Percentiles rank a stretch among this genome's conserved stretches.
Evolutionary conservation across 2,888 invertebrate genomes (phyloP).

Genomic region (Minunthozetes semirufus): DNA sequence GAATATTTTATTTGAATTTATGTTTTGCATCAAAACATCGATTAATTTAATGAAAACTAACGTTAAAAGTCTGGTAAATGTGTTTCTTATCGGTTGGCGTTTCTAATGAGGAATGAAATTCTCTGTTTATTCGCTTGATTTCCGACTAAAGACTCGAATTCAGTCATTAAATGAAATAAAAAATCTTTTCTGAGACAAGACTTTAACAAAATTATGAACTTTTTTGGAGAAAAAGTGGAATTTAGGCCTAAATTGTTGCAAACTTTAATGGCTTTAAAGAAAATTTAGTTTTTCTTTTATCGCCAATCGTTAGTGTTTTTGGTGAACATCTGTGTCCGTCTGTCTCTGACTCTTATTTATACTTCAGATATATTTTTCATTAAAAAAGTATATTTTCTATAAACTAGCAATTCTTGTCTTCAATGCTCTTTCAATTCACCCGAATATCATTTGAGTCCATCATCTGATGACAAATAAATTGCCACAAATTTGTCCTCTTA

Average conservation of each 20-base stretch:
- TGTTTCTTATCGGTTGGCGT: no score
- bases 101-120: no score
- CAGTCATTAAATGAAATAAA: no score
- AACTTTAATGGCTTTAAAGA: neutral
- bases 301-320: neutral
- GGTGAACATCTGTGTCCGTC: neutral
- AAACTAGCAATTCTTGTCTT: neutral
- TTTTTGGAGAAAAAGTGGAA: no score
- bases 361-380: neutral
- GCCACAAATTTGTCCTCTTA: neutral
- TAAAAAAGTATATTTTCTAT: neutral
- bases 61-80: no score
- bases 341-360: neutral
- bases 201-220: no score
- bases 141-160: no score
- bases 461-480: neutral
- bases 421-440: neutral
- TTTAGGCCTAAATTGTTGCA: neutral
- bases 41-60: no score
- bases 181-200: no score
- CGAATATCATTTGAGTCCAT: neutral
- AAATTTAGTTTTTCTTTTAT: neutral
- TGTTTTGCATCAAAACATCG: no score
- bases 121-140: no score
- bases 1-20: no score